phyloP scores from a whole-genome alignment of 2,797 vertebrate genomes.

The Periophthalmus magnuspinnatus region DNA sequence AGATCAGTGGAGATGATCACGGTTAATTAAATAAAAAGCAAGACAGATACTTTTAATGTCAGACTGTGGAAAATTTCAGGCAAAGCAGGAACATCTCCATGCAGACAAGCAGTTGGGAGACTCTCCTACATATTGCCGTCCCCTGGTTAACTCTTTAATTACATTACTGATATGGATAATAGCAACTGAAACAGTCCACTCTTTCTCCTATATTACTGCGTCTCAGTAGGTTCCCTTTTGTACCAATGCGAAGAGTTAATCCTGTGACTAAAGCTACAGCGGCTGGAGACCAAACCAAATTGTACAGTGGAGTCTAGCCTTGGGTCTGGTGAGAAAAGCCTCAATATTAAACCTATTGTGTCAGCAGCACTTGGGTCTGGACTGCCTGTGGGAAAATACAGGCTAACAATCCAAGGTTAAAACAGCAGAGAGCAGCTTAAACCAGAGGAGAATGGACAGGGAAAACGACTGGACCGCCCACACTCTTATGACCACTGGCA shows the following conservation, averaged over 20 bases:
- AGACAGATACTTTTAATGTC: no score
- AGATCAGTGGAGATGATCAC: no score
- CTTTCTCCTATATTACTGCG: background rate
- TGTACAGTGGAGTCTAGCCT: conserved; percentile 26
- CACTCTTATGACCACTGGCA: conserved; percentile 35
- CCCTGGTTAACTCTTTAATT: no score
- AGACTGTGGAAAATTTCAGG: no score
- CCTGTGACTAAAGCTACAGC: conserved; percentile 43
- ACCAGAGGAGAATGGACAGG: conserved; percentile 27
- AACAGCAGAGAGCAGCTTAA: conserved; percentile 12
- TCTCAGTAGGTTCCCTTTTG: conserved; percentile 5
- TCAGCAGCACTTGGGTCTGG: conserved; percentile 41
- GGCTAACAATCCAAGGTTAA: conserved; percentile 28
- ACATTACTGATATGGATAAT: background rate
- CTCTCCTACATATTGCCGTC: no score
- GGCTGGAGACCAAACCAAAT: conserved; percentile 45
- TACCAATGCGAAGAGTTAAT: conserved; percentile 34
- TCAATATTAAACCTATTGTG: conserved; percentile 46
- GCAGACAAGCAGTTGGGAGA: no score
- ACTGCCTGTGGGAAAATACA: conserved; percentile 50
- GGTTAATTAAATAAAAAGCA: no score
- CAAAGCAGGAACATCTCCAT: no score
- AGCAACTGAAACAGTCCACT: background rate
- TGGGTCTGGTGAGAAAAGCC: conserved; percentile 49
- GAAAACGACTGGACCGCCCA: conserved; percentile 42